Conservation (phyloP, 2,113 vertebrate genomes). For the Aix galericulata region DNA sequence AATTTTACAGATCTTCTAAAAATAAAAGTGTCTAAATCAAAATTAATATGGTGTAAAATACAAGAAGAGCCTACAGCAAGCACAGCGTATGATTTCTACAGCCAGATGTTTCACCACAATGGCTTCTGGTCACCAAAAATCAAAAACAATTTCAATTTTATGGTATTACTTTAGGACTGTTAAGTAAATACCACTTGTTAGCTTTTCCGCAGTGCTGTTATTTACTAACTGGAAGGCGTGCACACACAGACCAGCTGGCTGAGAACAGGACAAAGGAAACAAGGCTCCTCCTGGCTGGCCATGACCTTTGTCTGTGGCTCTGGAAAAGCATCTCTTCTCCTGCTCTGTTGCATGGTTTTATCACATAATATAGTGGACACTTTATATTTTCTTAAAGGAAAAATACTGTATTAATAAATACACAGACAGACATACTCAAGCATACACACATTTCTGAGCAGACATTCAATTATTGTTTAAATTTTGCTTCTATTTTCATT, state of each 20-base stretch:
- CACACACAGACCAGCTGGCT: background rate
- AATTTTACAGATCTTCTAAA: background rate
- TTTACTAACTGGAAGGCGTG: background rate
- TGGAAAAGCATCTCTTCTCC: background rate
- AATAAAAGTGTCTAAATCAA: background rate
- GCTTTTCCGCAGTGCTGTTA: background rate
- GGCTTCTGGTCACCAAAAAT: conserved; percentile 26
- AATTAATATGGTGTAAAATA: background rate
- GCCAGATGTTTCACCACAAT: background rate
- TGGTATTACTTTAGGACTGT: background rate
- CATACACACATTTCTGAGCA: background rate
- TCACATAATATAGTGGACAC: background rate
- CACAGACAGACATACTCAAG: background rate
- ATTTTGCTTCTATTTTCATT: background rate
- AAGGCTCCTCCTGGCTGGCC: background rate
- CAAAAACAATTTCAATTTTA: conserved; percentile 11
- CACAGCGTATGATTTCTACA: background rate
- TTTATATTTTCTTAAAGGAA: background rate
- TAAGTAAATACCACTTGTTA: background rate
- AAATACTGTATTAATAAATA: background rate
- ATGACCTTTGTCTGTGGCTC: background rate
- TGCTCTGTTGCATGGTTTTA: background rate
- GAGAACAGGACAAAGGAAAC: background rate
- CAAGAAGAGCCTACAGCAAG: background rate
- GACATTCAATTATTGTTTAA: background rate